Evolutionary conservation across 2,113 vertebrate genomes (phyloP).

Genomic region (Labeo catla): DNA sequence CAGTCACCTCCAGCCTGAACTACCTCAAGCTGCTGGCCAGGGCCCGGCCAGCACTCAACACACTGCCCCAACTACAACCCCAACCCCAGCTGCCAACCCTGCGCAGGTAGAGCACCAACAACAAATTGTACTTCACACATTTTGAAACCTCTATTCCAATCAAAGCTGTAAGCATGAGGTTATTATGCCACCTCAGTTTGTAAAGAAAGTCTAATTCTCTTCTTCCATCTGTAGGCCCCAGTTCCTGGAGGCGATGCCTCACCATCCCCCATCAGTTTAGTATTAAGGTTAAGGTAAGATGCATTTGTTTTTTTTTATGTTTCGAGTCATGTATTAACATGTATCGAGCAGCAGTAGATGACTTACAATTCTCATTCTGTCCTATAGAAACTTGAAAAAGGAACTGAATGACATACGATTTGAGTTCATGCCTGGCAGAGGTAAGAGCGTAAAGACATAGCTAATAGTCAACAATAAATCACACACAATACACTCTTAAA

Average conservation of each 20-base stretch:
- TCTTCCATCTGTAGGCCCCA: constrained; percentile 35
- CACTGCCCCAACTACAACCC: constrained; percentile 70
- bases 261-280: constrained; percentile 89
- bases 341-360: background rate
- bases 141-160: background rate
- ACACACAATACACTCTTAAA: background rate
- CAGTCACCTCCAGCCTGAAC: constrained; percentile 81
- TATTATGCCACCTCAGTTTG: background rate
- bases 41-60: constrained; percentile 76
- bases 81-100: constrained; percentile 63
- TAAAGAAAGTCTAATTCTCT: background rate
- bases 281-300: constrained; percentile 92
- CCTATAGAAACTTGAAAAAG: constrained; percentile 93
- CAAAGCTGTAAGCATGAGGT: background rate
- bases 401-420: constrained; percentile 98
- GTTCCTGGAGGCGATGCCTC: constrained; percentile 72
- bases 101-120: constrained; percentile 60
- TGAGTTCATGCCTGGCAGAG: constrained; percentile 97
- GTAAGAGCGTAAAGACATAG: constrained; percentile 69
- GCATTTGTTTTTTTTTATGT: background rate
- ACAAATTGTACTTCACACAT: background rate
- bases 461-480: background rate
- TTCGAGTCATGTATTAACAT: background rate
- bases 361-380: constrained; percentile 45
- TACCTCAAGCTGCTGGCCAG: constrained; percentile 88